phyloP scores from a whole-genome alignment of 2,113 vertebrate species.

The Lophotis ruficrista region DNA sequence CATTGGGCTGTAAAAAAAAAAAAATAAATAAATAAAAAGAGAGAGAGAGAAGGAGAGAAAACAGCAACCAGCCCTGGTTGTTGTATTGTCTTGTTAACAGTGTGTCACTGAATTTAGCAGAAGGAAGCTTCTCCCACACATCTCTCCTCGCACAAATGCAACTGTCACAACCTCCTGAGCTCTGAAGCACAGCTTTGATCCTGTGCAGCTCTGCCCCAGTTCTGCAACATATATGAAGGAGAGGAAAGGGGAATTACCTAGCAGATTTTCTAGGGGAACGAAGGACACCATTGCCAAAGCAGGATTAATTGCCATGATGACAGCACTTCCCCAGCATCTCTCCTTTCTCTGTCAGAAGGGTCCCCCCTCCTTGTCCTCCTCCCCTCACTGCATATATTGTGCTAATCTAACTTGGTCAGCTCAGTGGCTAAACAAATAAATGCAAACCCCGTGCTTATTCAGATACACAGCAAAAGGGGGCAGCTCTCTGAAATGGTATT shows the following conservation, averaged over 20 bases:
- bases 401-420: constrained; percentile 75
- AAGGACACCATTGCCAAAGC: not conserved
- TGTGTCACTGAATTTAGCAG: constrained; percentile 46
- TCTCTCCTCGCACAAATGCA: not conserved
- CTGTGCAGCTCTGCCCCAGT: constrained; percentile 3
- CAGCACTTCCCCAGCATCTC: constrained; percentile 29
- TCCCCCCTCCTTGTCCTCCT: not conserved
- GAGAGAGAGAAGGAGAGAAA: not conserved
- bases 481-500: constrained; percentile 23
- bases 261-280: not conserved
- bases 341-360: not conserved
- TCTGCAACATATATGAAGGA: not conserved
- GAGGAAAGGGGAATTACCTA: constrained; percentile 4
- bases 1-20: not conserved
- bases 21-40: not conserved
- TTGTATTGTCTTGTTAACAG: constrained; percentile 63
- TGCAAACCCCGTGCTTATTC: constrained; percentile 52
- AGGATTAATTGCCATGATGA: constrained; percentile 63
- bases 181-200: constrained; percentile 17
- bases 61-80: constrained; percentile 27
- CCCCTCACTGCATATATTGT: constrained; percentile 54
- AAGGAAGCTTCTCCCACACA: constrained; percentile 45
- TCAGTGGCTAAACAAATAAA: constrained; percentile 71
- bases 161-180: constrained; percentile 17
- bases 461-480: constrained; percentile 47